Base-by-base conservation (phyloP, 2,113 vertebrate genomes). In the Callionymus lyra region DNA sequence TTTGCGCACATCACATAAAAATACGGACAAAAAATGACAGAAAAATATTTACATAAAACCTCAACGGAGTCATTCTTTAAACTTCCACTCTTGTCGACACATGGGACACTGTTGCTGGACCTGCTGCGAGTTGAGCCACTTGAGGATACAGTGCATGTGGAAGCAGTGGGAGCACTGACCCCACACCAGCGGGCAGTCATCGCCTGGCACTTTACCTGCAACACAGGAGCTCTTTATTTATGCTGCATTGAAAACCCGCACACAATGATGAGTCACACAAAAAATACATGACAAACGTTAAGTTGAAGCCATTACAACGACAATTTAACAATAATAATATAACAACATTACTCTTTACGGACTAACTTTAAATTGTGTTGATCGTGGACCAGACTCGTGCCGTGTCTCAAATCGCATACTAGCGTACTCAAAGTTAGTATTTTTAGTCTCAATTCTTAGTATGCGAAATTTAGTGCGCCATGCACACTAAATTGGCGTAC, bases 111-210 rank as follows among this genome's bases (percentile, higher is more conserved):
- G 93, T 77, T 98, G 94, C 82, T 98, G 94, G 17, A 91, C 90
- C 68, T 96, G 94, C 86, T 97, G 94, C 0, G 93, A 91, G 70
- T 96, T 91, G 16, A 98, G 88, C 94, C 94, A 98, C 70, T 98
- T 98, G 70, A 98, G 82, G 83, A 98, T 98, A 75, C 94, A 98
- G 72, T 98, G 94, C 94, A 98, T 98, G 63, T 98, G 94, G 82
- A 97, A 98, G 60, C 93, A 97, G 75, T 98, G 94, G 0, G 93
- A 96, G 50, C 94, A 98, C 83, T 95, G 94, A 9, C 94, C 94
- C 94, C 94, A 98, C 41, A 98, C 94, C 81, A 98, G 75, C 0
- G 93, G 94, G 63, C 94, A 98, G 81, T 98, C 94, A 1, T 98
- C 94, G 0, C 94, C 94, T 0, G 94, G 93, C 32, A 97, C 91